These are phyloP conservation scores for Aphidius colemani DNA, from an alignment of 2,888 invertebrate species.

Conservation along the genomic window DNA sequence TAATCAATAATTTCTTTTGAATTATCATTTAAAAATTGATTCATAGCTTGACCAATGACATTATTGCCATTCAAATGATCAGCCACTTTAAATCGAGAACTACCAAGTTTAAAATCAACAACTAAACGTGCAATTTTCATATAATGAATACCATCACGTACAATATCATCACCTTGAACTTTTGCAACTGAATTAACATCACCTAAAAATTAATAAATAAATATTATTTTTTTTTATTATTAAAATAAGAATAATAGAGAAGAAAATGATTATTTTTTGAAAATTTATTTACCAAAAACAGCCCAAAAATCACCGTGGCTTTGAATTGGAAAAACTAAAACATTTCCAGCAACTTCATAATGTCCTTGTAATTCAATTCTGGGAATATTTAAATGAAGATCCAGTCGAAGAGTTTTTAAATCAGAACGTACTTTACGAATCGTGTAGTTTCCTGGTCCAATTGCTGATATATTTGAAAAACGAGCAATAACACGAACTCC, in stretches of 20 bases:
- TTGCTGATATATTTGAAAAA: slow-evolving; percentile 75
- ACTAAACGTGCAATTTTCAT: slow-evolving; percentile 72
- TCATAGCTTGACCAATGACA: slow-evolving; percentile 81
- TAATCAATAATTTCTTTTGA: slow-evolving; percentile 79
- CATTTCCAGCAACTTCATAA: slow-evolving; percentile 79
- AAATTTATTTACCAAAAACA: slow-evolving; percentile 66
- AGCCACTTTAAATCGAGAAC: slow-evolving; percentile 72
- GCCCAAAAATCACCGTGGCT: slow-evolving; percentile 84
- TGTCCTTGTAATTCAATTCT: slow-evolving; percentile 75
- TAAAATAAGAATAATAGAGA: no score
- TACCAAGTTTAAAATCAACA: slow-evolving; percentile 73
- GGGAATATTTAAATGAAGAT: slow-evolving; percentile 63
- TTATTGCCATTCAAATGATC: slow-evolving; percentile 78
- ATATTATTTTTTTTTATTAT: not conserved
- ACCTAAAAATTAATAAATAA: slow-evolving; percentile 60
- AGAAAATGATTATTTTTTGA: no score
- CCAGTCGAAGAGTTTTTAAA: slow-evolving; percentile 47
- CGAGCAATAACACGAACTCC: slow-evolving; percentile 75
- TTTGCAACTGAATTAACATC: slow-evolving; percentile 74
- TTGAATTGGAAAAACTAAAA: slow-evolving; percentile 77
- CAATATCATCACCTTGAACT: slow-evolving; percentile 71
- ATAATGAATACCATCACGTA: slow-evolving; percentile 66
- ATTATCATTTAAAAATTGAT: slow-evolving; percentile 81
- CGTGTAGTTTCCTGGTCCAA: slow-evolving; percentile 77
- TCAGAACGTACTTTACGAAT: slow-evolving; percentile 66